A percentile compares a stretch with the other conserved stretches of the same genome.
Conservation (phyloP, 1,140 invertebrate genomes). For the Drosophila bifasciata region DNA sequence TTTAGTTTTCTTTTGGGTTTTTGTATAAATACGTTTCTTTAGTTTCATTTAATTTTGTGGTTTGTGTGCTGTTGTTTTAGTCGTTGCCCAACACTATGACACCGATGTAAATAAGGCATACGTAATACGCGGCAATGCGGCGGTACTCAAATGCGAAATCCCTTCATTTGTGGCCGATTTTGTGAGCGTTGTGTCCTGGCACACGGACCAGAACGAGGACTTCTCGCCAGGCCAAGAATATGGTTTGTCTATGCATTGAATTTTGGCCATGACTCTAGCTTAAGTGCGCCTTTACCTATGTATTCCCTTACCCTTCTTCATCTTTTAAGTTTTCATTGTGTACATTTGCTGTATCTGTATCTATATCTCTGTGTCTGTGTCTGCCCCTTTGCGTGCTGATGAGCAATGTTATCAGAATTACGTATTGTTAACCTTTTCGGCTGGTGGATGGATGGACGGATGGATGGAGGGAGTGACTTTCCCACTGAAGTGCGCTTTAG, state of each 20-base stretch:
- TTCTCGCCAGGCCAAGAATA: constrained; percentile 86
- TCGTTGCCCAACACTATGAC: constrained; percentile 94
- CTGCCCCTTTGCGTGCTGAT: constrained; percentile 55
- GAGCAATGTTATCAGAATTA: constrained; percentile 59
- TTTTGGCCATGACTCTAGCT: constrained; percentile 15
- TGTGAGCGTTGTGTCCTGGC: constrained; percentile 94
- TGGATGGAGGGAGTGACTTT: constrained; percentile 25
- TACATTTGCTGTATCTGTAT: constrained; percentile 32
- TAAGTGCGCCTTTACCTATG: constrained; percentile 30
- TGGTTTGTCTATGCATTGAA: constrained; percentile 85
- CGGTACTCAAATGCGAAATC: constrained; percentile 96
- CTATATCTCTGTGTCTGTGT: constrained; percentile 32
- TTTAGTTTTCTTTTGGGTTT: constrained; percentile 22
- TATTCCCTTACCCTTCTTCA: constrained; percentile 23
- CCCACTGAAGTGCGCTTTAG: constrained; percentile 68
- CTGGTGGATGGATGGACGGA: constrained; percentile 6
- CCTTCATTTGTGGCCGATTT: constrained; percentile 97
- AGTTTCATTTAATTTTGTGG: constrained; percentile 26
- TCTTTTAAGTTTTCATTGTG: constrained; percentile 50
- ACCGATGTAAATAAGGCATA: constrained; percentile 97
- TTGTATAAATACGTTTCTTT: constrained; percentile 13
- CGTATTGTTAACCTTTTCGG: constrained; percentile 56
- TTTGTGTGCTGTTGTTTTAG: constrained; percentile 84
- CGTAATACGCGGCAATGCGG: constrained; percentile 95
- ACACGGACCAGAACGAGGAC: constrained; percentile 91